phyloP scores from a whole-genome alignment of 2,113 vertebrate genomes.

The Sebastes schlegelii region DNA sequence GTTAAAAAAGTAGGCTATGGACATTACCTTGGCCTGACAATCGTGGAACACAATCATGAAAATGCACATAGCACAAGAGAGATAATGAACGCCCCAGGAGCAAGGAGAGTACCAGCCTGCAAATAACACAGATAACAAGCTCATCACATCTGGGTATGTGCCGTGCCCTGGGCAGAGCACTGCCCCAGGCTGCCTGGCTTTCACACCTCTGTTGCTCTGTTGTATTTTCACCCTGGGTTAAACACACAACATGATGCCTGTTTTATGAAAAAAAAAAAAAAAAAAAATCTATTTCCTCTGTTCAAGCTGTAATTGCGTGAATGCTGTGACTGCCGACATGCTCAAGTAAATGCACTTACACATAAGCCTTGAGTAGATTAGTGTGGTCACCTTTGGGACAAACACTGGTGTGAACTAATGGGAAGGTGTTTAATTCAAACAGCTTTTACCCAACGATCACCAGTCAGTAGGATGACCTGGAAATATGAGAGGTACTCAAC shows the following conservation, averaged over 20 bases:
- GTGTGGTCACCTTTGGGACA: slow-evolving; percentile 14
- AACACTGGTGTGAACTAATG: background rate
- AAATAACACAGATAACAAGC: slow-evolving; percentile 74
- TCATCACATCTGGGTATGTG: slow-evolving; percentile 58
- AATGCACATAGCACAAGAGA: slow-evolving; percentile 47
- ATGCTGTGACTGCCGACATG: background rate
- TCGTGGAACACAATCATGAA: slow-evolving; percentile 51
- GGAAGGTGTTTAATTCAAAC: slow-evolving; percentile 36
- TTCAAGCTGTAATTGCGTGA: slow-evolving; percentile 10
- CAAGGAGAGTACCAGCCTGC: slow-evolving; percentile 31
- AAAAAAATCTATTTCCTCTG: slow-evolving; percentile 42
- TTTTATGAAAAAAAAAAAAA: slow-evolving; percentile 23
- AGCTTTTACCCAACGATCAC: background rate
- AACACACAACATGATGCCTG: slow-evolving; percentile 31
- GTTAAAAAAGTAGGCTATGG: background rate
- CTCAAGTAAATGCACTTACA: slow-evolving; percentile 2
- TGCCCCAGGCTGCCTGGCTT: slow-evolving; percentile 42
- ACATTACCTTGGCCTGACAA: slow-evolving; percentile 50
- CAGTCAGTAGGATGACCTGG: background rate
- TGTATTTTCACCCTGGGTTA: slow-evolving; percentile 52
- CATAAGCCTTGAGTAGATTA: slow-evolving; percentile 11
- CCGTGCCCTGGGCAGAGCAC: slow-evolving; percentile 30
- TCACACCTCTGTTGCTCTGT: slow-evolving; percentile 49
- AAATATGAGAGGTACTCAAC: background rate
- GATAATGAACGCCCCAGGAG: slow-evolving; percentile 40